Base-by-base conservation (phyloP, 2,888 invertebrate genomes). In the Stomorhina lunata region DNA sequence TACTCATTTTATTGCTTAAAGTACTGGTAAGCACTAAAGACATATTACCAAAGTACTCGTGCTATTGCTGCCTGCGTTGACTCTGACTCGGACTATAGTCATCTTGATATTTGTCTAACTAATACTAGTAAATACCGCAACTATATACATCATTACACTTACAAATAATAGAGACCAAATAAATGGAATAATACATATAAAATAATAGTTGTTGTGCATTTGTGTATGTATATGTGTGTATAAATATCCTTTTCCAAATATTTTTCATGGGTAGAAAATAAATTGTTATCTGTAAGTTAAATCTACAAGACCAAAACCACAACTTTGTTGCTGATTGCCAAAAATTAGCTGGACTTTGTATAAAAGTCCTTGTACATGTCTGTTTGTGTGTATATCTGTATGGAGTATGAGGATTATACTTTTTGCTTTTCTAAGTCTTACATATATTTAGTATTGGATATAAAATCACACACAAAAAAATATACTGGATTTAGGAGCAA, bases 261-360 rank as follows among this genome's bases (percentile, higher is more conserved):
- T 69, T 22, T 25, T 43, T 2, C n/a, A n/a, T n/a, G 25, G 32
- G 69, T 40, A 65, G 25, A 34, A 66, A 55, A 75, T 69, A 57
- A 78, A 69, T 73, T 79, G 59, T 71, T 79, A 82, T 82, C 79
- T 69, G 29, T 20, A 40, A 71, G 61, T 76, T 82, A 65, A 75
- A 82, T 82, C 71, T 37, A 43, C 29, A 63, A 66, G 37, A 76
- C 53, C 10, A 29, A 77, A 65, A 75, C 82, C 71, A 79, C 79
- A 82, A 69, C n/a, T 61, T 61, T 43, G 43, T 71, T 82, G 69
- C 53, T 79, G 66, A 76, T 66, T 79, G 79, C 79, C 82, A 82
- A 76, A 82, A 82, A 82, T 79, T 82, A 79, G 79, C 75, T 61
- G 59, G 75, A 75, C 73, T 75, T 29, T 32, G 15, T 45, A 9